Evolutionary conservation across 1,140 invertebrate genomes (phyloP), one percentile per base, ranked within the genome.

Genomic region (Stenopsyche tienmushanensis): DNA sequence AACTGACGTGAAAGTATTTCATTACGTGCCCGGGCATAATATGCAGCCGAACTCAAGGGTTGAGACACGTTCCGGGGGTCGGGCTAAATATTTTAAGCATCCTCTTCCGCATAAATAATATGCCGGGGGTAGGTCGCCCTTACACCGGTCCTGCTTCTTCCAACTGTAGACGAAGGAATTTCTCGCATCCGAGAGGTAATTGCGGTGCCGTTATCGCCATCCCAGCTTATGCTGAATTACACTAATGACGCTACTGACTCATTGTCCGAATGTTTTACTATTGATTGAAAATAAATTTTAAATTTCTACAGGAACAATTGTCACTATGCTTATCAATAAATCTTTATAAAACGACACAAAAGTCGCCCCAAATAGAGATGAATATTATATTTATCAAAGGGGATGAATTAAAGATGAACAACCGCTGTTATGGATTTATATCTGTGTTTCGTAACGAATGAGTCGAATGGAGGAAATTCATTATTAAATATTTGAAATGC

Each of bases 1-100:
- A 69, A 69, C 63, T 69, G 68, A 70, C 68, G 68, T 70, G 68
- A 64, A 67, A 67, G 68, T 70, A 70, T 70, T 70, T 70, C 68
- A 67, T 67, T 70, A 70, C 64, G 68, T 70, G 68, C 65, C 47
- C 62, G 47, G 47, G 68, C 65, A 70, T 70, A 70, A 70, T 70
- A 55, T 65, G 62, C 44, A 66, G 67, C 62, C 59, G 54, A 57
- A 44, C 63, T 66, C 53, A 66, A 66, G 64, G 64, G 67, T 58
- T 66, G 64, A 63, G 67, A 69, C 64, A 69, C 64, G 67, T 66
- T 54, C 64, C 59, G 62, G 62, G 49, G 49, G 62, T 55, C 44
- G 62, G 49, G 49, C 44, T 55, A 55, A 54, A 69, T 69, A 69
- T 69, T 69, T 69, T 55, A 66, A 50, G 50, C 49, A 60, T 60